Percentiles rank a stretch among this genome's conserved stretches.
phyloP scores from a whole-genome alignment of 2,113 vertebrate species.

The Cathartes aura region DNA sequence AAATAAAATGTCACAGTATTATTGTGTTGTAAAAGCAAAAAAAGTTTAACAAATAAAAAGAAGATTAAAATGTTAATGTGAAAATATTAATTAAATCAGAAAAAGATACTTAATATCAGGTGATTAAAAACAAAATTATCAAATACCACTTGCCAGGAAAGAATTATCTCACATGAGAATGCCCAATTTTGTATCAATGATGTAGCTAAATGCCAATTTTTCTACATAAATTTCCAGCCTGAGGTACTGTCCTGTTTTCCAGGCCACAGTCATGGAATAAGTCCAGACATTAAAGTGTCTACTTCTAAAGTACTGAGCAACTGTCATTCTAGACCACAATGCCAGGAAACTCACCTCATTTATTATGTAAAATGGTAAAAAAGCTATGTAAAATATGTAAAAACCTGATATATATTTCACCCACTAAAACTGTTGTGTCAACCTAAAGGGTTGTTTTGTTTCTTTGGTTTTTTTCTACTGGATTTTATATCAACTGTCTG shows the following conservation, averaged over 20 bases:
- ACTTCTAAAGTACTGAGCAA: neutral
- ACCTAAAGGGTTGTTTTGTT: neutral
- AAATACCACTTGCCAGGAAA: neutral
- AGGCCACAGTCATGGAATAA: neutral
- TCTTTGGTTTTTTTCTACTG: neutral
- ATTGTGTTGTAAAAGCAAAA: neutral
- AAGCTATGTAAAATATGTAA: neutral
- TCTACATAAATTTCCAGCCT: neutral
- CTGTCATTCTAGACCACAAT: neutral
- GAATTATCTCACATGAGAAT: neutral
- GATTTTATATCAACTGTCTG: constrained; percentile 1
- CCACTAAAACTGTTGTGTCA: neutral
- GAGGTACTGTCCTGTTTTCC: neutral
- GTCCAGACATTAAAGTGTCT: neutral
- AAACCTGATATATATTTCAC: neutral
- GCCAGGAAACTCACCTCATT: neutral
- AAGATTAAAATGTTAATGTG: neutral
- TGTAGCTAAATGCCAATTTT: neutral
- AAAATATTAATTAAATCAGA: neutral
- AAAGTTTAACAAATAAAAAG: neutral
- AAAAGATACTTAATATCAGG: neutral
- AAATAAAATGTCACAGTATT: neutral
- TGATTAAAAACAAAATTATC: neutral
- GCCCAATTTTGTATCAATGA: neutral
- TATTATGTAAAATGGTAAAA: neutral